Conservation (phyloP, 2,113 vertebrate genomes). For the Caranx melampygus region DNA sequence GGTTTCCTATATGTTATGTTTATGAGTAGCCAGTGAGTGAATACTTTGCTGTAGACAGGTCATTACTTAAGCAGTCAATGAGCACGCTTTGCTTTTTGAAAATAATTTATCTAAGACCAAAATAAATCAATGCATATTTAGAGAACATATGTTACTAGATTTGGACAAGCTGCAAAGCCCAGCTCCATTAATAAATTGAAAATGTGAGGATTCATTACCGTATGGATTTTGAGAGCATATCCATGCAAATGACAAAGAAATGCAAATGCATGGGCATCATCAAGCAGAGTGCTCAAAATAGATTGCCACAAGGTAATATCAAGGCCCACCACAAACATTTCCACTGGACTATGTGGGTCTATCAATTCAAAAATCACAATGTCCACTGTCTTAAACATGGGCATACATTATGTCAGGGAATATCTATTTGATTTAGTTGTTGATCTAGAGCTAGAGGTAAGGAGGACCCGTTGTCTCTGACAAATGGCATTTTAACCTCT, state of each 20-base stretch:
- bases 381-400: conserved; percentile 73
- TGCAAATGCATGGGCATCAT: conserved; percentile 80
- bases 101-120: conserved; percentile 76
- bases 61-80: conserved; percentile 81
- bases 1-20: conserved; percentile 62
- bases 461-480: conserved; percentile 80
- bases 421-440: conserved; percentile 82
- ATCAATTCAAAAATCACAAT: conserved; percentile 83
- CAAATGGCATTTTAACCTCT: conserved; percentile 90
- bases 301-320: conserved; percentile 81
- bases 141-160: conserved; percentile 82
- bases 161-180: conserved; percentile 77
- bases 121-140: conserved; percentile 86
- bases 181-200: conserved; percentile 86
- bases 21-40: conserved; percentile 73
- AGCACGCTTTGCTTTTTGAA: conserved; percentile 68
- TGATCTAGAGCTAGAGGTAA: conserved; percentile 77
- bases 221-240: conserved; percentile 77
- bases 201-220: conserved; percentile 83
- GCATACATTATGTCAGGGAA: conserved; percentile 82
- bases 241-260: conserved; percentile 83
- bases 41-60: conserved; percentile 71
- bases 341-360: conserved; percentile 60
- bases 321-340: conserved; percentile 71
- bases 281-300: conserved; percentile 83